A percentile compares a stretch with the other conserved stretches of the same genome.
Conservation (phyloP, 2,113 vertebrate species). For the Apeltes quadracus region DNA sequence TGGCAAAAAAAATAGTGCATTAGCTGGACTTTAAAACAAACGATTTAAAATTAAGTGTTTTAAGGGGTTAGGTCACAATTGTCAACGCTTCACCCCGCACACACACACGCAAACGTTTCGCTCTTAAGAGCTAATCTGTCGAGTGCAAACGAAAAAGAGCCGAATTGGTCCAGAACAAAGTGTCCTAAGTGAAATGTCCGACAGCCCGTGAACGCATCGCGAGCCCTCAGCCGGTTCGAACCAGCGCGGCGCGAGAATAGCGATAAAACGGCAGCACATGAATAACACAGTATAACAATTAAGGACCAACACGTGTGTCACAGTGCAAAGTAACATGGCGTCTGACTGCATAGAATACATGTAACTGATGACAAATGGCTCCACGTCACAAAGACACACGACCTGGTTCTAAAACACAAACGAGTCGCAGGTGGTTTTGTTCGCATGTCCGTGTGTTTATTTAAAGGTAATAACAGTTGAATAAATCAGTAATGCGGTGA, state of each 20-base stretch:
- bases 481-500: background rate
- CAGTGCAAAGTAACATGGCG: background rate
- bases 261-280: too few relatives aligned
- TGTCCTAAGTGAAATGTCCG: background rate
- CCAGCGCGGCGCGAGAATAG: constrained; percentile 82
- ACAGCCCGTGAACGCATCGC: constrained; percentile 50
- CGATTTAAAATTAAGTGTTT: too few relatives aligned
- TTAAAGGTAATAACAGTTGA: background rate
- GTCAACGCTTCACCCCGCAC: background rate
- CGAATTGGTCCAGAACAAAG: background rate
- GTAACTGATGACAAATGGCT: background rate
- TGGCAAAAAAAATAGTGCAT: background rate
- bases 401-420: background rate
- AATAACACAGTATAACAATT: background rate
- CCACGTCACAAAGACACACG: too few relatives aligned
- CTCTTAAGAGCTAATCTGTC: background rate
- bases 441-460: too few relatives aligned
- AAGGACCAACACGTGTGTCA: background rate
- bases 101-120: background rate
- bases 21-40: background rate
- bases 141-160: background rate
- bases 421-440: background rate
- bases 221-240: constrained; percentile 81
- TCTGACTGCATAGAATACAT: background rate
- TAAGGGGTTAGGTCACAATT: background rate